Base-by-base conservation (phyloP, 2,888 invertebrate genomes). In the Phortica okadai region DNA sequence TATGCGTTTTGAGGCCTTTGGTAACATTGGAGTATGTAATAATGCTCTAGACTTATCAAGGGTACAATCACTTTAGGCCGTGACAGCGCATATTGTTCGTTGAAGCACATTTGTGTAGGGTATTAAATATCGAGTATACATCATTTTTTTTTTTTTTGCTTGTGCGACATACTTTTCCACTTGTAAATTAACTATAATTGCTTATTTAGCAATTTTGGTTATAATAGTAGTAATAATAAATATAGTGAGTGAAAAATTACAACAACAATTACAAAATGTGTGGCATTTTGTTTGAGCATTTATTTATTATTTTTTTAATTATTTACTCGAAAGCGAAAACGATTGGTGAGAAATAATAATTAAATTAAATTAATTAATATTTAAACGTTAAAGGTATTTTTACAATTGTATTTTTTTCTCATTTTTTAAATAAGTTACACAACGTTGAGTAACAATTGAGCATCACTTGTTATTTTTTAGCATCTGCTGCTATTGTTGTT, bases 271-370 rank as follows among this genome's bases (percentile, higher is more conserved):
- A 1, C 33, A 33, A 50, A 11, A 50, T 6, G 8, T 50, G 14
- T 50, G 50, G 50, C 14, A 14, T 14, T 50, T 50, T 50, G 50
- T 59, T 54, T 3, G 11, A 54, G 0, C 11, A 25, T 62, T 62
- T 21, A 21, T 62, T 62, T 62, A 16, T 62, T 62, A 1, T 62
- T 62, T 62, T 21, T 62, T 62, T 62, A 62, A 21, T 6, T 62
- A 41, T 66, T 42, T 42, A 42, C 42, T 4, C 16, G 21, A 69
- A 69, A 69, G 69, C 45, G 69, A 69, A 69, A 69, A 69, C 45
- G 16, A 45, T n/a, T n/a, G 25, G 44, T 44, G 16, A 11, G 69
- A 69, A 69, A 10, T 45, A 50, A 45, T 45, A 50, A 69, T 69
- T 21, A 69, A 50, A 69, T 69, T 21, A 69, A 45, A 41, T 45